A percentile compares a stretch with the other conserved stretches of the same genome.
phyloP scores from a whole-genome alignment of 1,140 invertebrate genomes.

The Pseudomyrmex sp. region DNA sequence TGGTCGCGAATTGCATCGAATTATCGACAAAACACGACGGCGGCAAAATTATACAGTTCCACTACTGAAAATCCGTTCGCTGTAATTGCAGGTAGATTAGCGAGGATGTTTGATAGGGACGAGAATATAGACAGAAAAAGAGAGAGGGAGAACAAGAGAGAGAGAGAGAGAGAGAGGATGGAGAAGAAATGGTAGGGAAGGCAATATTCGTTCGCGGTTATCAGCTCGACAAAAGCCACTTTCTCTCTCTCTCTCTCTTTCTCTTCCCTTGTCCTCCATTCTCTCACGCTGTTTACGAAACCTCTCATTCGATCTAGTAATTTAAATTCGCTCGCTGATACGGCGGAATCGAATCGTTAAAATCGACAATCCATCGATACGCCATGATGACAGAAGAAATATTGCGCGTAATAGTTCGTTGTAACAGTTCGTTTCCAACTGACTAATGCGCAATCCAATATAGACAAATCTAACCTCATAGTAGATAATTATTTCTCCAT shows the following conservation, averaged over 20 bases:
- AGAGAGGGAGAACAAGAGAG: conserved; percentile 9
- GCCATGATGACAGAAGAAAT: conserved; percentile 39
- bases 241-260: conserved; percentile 7
- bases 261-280: neutral
- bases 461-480: neutral
- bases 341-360: conserved; percentile 41
- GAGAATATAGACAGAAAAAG: neutral
- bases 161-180: neutral
- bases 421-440: neutral
- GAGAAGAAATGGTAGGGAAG: neutral
- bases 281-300: conserved; percentile 49
- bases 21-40: conserved; percentile 35
- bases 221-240: conserved; percentile 47
- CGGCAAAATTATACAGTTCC: conserved; percentile 39
- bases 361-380: conserved; percentile 32
- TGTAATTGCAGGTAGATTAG: conserved; percentile 55
- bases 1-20: conserved; percentile 35
- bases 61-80: conserved; percentile 46
- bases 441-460: neutral
- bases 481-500: conserved; percentile 1
- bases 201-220: conserved; percentile 45
- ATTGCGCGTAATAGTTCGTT: neutral
- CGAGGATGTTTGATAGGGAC: conserved; percentile 14
- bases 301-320: conserved; percentile 53
- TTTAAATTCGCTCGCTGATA: conserved; percentile 54